phyloP scores from a whole-genome alignment of 2,113 vertebrate genomes.

The Heterotis niloticus region DNA sequence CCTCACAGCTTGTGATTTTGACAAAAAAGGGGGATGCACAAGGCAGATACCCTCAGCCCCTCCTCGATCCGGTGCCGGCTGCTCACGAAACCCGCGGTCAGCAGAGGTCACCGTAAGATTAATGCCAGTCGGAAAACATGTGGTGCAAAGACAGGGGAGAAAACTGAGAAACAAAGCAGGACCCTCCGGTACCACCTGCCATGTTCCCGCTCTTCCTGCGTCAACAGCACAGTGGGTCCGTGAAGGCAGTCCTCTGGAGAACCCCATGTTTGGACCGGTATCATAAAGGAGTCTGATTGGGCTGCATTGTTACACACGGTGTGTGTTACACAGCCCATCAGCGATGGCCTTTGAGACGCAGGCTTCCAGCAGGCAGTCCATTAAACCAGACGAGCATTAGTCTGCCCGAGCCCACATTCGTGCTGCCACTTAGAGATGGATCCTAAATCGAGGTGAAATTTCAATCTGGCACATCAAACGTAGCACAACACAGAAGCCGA shows the following conservation, averaged over 20 bases:
- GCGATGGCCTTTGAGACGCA: neutral
- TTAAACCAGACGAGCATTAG: neutral
- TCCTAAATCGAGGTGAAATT: neutral
- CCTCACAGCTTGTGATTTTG: no score
- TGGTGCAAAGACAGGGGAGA: neutral
- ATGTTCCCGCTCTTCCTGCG: neutral
- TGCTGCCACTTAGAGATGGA: neutral
- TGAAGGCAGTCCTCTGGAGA: neutral
- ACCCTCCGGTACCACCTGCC: neutral
- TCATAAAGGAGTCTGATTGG: neutral
- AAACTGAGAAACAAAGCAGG: neutral
- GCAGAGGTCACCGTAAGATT: neutral
- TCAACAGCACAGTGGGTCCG: neutral
- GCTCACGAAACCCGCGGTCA: neutral
- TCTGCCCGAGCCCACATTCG: neutral
- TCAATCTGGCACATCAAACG: neutral
- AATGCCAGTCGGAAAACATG: neutral
- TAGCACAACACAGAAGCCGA: neutral
- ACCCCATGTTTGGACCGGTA: no score
- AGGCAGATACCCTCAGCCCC: neutral
- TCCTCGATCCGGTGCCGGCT: no score
- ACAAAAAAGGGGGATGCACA: neutral
- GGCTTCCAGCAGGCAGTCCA: neutral
- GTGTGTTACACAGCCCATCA: neutral
- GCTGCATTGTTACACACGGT: neutral